Evolutionary conservation across 2,888 invertebrate species (phyloP), one percentile per base, ranked within the genome.

Genomic region (Cryptocephalus primarius): DNA sequence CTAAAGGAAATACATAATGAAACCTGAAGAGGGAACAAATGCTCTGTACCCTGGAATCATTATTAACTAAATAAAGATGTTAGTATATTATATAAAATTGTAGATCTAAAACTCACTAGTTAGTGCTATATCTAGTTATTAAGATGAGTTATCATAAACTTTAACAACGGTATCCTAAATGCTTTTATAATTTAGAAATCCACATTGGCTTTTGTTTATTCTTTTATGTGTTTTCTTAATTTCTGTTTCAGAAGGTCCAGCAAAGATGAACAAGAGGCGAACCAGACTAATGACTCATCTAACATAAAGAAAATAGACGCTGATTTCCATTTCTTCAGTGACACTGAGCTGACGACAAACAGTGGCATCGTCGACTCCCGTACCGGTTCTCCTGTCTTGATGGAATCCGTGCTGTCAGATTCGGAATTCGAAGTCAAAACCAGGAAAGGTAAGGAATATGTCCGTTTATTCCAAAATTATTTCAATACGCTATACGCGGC

Each of bases 291-390:
- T 6, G 55, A 56, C 43, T 44, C 53, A 3, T 53, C 57, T 2
- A 58, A 56, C 40, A 51, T 57, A 47, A 67, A 68, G 44, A 65
- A 62, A 47, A 71, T 74, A 33, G 81, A 82, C 61, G 75, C 79
- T 9, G 85, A 86, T 65, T 81, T 85, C 56, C 87, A 92, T 66
- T 93, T 93, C 74, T 94, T 89, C 72, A 94, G 94, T 65, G 95
- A 95, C 65, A 88, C 89, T 0, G 94, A 95, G 73, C 74, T 89
- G 43, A 85, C 85, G n/a, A 65, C 69, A 8, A 71, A 77, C 40
- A 42, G 32, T 32, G 82, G 80, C 75, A 82, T 67, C 67, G 72
- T 64, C 65, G 75, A 68, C 61, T 68, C 66, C 1, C 60, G 91
- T 49, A 82, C 86, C 36, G 82, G 83, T 53, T 86, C 90, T 10